Percentiles rank a stretch among this genome's conserved stretches.
Evolutionary conservation across 2,113 vertebrate species (phyloP).

Genomic region (Raja brachyura): DNA sequence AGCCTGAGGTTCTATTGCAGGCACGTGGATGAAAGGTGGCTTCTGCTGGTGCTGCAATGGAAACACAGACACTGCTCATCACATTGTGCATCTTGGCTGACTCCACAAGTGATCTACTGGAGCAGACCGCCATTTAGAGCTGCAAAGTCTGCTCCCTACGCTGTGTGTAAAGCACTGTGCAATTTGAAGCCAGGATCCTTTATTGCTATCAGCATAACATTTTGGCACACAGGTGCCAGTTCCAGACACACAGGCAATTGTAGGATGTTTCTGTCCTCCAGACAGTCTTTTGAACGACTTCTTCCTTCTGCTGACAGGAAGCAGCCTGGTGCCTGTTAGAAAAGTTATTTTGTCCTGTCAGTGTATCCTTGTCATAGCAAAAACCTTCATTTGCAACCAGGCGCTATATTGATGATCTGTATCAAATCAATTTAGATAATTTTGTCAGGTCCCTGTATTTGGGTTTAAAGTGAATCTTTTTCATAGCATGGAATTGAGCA

Average conservation of each 20-base stretch:
- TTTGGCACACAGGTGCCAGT: constrained; percentile 5
- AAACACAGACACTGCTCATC: too few relatives aligned
- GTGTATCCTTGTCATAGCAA: not conserved
- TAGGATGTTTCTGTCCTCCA: not conserved
- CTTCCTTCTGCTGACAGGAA: constrained; percentile 22
- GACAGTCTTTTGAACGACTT: constrained; percentile 23
- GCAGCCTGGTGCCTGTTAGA: constrained; percentile 25
- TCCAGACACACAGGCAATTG: not conserved
- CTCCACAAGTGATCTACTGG: too few relatives aligned
- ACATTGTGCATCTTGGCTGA: too few relatives aligned
- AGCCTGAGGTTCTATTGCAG: too few relatives aligned
- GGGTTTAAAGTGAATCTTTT: not conserved
- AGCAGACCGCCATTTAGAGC: too few relatives aligned
- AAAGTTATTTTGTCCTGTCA: constrained; percentile 20
- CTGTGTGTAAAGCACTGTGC: too few relatives aligned
- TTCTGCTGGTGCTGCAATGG: too few relatives aligned
- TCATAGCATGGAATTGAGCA: not conserved
- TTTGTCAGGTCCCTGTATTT: not conserved
- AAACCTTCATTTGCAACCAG: too few relatives aligned
- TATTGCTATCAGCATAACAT: not conserved
- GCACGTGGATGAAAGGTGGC: too few relatives aligned
- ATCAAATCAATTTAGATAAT: not conserved
- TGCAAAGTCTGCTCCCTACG: too few relatives aligned
- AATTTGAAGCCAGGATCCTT: constrained; percentile 14
- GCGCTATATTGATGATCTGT: not conserved